phyloP scores from a whole-genome alignment of 2,113 vertebrate species.

The Calcarius ornatus region DNA sequence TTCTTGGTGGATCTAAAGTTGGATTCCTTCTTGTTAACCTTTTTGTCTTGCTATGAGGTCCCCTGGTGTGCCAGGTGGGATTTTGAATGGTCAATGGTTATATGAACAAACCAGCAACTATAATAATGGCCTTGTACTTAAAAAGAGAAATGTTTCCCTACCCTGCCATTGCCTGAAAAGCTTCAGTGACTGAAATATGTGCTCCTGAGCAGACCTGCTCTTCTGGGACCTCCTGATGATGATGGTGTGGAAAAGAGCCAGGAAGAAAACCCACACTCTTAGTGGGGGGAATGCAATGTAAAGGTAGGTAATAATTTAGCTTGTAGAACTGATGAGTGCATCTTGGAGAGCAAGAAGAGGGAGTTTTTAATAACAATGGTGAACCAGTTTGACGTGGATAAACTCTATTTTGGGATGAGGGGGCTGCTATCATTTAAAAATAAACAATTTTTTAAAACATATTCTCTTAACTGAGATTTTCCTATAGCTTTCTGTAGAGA shows the following conservation, averaged over 20 bases:
- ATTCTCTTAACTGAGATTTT: not conserved
- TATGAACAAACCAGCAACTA: not conserved
- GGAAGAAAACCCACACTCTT: too few species aligned
- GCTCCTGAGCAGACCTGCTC: not conserved
- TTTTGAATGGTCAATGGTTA: not conserved
- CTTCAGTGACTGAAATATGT: not conserved
- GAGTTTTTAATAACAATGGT: not conserved
- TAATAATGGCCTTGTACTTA: not conserved
- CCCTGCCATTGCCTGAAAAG: not conserved
- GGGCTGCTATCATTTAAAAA: not conserved
- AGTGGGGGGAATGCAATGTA: fast-evolving
- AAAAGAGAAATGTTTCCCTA: not conserved
- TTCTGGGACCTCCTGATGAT: not conserved
- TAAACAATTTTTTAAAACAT: fast-evolving
- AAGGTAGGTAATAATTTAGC: not conserved
- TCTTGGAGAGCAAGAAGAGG: not conserved
- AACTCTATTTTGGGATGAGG: not conserved
- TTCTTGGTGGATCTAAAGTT: not conserved
- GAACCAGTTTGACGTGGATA: not conserved
- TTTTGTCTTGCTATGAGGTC: not conserved
- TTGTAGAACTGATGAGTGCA: not conserved
- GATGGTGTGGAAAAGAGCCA: not conserved
- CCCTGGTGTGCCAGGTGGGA: not conserved
- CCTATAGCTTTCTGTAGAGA: not conserved
- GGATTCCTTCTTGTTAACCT: not conserved